phyloP scores from a whole-genome alignment of 2,113 vertebrate genomes.

The Rhegmatorhina hoffmannsi region DNA sequence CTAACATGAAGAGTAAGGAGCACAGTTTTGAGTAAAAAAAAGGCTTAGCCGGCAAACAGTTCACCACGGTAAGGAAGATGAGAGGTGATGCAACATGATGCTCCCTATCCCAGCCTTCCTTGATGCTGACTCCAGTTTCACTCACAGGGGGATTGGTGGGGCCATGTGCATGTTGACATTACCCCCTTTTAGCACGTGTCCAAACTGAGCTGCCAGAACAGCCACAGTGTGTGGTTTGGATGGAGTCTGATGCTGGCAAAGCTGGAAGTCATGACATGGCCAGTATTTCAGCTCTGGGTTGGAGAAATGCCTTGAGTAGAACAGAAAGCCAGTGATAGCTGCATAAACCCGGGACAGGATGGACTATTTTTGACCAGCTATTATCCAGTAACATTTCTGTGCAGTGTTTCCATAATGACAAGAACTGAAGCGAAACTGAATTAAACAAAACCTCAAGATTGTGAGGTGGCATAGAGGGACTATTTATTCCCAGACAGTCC shows the following conservation, averaged over 20 bases:
- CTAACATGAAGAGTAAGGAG: neutral
- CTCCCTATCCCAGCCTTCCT: neutral
- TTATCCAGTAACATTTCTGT: neutral
- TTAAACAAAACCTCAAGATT: neutral
- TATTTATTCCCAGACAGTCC: neutral
- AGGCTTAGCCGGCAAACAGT: neutral
- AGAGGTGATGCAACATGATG: neutral
- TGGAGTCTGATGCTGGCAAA: neutral
- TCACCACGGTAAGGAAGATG: neutral
- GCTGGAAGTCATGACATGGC: neutral
- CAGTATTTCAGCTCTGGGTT: neutral
- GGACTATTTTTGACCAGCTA: neutral
- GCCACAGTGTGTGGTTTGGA: fast-evolving
- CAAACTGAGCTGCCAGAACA: neutral
- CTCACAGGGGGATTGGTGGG: fast-evolving
- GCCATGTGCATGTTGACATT: fast-evolving
- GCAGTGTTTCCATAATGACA: neutral
- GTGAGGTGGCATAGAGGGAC: neutral
- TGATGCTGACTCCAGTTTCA: neutral
- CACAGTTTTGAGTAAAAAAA: neutral
- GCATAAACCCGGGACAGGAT: neutral
- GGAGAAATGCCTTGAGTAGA: neutral
- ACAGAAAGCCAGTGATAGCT: neutral
- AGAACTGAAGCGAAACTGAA: neutral
- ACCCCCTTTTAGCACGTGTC: neutral